Evolutionary conservation across 53 echinoderm and acorn worm species (phyloP).

Genomic region (Paracentrotus lividus): DNA sequence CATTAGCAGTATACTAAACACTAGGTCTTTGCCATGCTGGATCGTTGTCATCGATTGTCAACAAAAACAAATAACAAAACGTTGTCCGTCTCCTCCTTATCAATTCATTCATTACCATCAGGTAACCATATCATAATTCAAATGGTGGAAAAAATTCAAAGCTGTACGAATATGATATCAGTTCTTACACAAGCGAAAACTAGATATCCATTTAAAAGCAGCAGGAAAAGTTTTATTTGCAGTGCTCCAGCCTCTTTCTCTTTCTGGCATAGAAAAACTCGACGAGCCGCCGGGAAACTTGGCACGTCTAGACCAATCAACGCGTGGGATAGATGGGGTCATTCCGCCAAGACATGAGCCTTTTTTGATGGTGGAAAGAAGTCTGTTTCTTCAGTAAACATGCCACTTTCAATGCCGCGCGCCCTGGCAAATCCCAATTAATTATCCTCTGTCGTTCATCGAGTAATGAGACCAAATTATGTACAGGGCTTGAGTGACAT

Average conservation of each 20-base stretch:
- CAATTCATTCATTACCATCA: conserved; percentile 3
- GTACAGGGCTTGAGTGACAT: conserved; percentile 5
- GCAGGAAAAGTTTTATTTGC: conserved; percentile 37
- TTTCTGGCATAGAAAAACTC: neutral
- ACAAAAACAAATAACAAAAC: neutral
- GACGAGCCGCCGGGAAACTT: conserved; percentile 24
- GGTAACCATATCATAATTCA: conserved; percentile 32
- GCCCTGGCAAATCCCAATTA: conserved; percentile 68
- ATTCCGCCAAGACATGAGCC: conserved; percentile 36
- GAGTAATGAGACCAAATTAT: conserved; percentile 40
- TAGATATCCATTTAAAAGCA: conserved; percentile 32
- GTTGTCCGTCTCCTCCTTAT: neutral
- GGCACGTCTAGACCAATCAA: conserved; percentile 43
- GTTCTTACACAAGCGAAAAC: conserved; percentile 26
- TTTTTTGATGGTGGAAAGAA: conserved; percentile 54
- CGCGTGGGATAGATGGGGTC: conserved; percentile 20
- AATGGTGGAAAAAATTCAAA: conserved; percentile 1
- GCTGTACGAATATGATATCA: conserved; percentile 28
- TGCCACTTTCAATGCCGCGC: conserved; percentile 48
- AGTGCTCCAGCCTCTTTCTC: neutral
- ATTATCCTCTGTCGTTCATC: conserved; percentile 28
- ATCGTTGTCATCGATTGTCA: neutral
- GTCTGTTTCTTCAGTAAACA: conserved; percentile 44
- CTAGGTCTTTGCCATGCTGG: conserved; percentile 25
- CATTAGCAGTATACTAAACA: conserved; percentile 14